phyloP scores from a whole-genome alignment of 2,113 vertebrate species.

The Trichechus manatus region DNA sequence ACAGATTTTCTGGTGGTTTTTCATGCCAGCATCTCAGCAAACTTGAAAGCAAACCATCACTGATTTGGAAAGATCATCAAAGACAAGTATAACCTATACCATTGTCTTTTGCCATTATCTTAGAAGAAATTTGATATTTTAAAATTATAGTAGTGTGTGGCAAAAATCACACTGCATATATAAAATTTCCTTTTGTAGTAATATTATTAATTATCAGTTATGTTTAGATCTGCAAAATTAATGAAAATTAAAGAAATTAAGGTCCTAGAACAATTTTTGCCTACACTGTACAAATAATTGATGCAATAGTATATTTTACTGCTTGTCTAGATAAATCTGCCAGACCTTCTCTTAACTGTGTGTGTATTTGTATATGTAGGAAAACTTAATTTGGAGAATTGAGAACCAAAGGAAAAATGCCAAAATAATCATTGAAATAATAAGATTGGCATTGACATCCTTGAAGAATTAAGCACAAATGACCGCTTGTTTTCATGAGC shows the following conservation, averaged over 20 bases:
- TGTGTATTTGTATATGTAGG: background rate
- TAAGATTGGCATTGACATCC: background rate
- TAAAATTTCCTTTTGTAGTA: background rate
- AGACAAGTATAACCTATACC: background rate
- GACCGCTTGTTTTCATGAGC: background rate
- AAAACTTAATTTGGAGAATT: conserved; percentile 30
- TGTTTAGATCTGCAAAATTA: background rate
- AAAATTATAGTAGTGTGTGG: background rate
- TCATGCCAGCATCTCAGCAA: background rate
- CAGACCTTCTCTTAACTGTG: background rate
- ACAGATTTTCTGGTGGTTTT: background rate
- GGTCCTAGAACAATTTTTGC: background rate
- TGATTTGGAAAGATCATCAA: conserved; percentile 28
- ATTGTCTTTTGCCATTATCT: conserved; percentile 19
- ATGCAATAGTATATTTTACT: background rate
- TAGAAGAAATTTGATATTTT: conserved; percentile 19
- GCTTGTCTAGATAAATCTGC: background rate
- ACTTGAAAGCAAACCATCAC: background rate
- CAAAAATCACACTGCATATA: conserved; percentile 25
- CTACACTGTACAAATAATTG: conserved; percentile 24
- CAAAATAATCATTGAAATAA: conserved; percentile 6
- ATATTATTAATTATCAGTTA: background rate
- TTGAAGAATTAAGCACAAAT: background rate
- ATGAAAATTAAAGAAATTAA: conserved; percentile 2
- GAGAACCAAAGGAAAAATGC: background rate